A percentile compares a stretch with the other conserved stretches of the same genome.
Evolutionary conservation across 2,113 vertebrate species (phyloP).

Genomic region (Perca flavescens): DNA sequence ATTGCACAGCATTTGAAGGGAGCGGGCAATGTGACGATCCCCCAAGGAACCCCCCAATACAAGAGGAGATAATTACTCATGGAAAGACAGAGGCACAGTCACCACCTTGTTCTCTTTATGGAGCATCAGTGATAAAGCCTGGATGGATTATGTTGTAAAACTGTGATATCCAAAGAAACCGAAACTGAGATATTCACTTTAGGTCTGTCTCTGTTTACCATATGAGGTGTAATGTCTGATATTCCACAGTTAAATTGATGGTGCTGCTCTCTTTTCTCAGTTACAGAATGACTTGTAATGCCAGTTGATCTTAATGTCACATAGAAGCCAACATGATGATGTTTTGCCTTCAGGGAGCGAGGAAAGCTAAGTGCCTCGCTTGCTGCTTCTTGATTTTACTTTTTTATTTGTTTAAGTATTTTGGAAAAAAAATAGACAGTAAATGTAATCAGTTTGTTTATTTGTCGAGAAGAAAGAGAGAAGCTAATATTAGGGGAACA

Average conservation of each 20-base stretch:
- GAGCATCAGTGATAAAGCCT: conserved; percentile 45
- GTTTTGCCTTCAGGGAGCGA: conserved; percentile 25
- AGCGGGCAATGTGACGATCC: conserved; percentile 57
- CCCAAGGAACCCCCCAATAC: conserved; percentile 54
- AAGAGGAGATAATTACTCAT: conserved; percentile 59
- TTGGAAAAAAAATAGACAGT: neutral
- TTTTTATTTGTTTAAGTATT: conserved; percentile 31
- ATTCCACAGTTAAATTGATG: conserved; percentile 7
- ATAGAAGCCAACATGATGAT: conserved; percentile 10
- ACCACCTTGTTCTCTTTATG: conserved; percentile 46
- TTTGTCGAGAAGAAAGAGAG: conserved; percentile 43
- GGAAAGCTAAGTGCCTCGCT: neutral
- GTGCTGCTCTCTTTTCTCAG: conserved; percentile 1
- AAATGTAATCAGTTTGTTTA: conserved; percentile 54
- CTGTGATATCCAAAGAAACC: conserved; percentile 16
- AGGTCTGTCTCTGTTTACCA: conserved; percentile 3
- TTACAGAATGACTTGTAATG: conserved; percentile 36
- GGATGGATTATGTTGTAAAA: conserved; percentile 42
- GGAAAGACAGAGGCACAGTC: conserved; percentile 46
- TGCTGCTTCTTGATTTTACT: conserved; percentile 20
- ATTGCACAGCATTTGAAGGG: conserved; percentile 68
- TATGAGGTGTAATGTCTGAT: conserved; percentile 17
- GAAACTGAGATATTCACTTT: neutral
- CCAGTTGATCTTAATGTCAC: conserved; percentile 48
- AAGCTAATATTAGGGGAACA: conserved; percentile 12